These are phyloP conservation scores for Lepeophtheirus salmonis DNA, from an alignment of 1,140 invertebrate species.

Conservation along the genomic window DNA sequence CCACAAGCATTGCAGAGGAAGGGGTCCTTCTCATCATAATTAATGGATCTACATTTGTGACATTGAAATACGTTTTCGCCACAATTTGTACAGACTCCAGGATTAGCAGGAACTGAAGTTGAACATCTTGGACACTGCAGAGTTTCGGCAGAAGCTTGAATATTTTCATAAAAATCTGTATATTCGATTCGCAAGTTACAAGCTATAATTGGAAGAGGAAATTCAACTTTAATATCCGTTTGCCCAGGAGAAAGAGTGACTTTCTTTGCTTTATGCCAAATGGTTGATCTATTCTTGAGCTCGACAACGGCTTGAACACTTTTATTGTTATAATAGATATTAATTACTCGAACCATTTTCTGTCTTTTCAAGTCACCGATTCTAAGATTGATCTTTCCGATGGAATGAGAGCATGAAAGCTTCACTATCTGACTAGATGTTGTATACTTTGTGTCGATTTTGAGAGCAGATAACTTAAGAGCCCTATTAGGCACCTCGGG, in stretches of 20 bases:
- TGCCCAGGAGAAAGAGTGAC: conserved; percentile 70
- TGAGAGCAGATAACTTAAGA: conserved; percentile 80
- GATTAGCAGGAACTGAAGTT: conserved; percentile 84
- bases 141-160: conserved; percentile 57
- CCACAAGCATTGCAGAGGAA: conserved; percentile 96
- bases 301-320: conserved; percentile 43
- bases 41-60: conserved; percentile 52
- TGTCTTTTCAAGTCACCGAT: conserved; percentile 86
- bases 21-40: conserved; percentile 97
- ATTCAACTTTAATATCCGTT: conserved; percentile 86
- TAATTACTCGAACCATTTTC: conserved; percentile 90
- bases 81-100: conserved; percentile 90
- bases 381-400: conserved; percentile 76
- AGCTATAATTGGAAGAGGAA: conserved; percentile 84
- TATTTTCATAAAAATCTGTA: conserved; percentile 87
- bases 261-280: conserved; percentile 92
- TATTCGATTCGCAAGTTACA: conserved; percentile 99
- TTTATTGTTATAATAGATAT: conserved; percentile 91
- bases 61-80: conserved; percentile 92
- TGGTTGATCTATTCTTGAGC: conserved; percentile 77
- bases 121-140: conserved; percentile 88
- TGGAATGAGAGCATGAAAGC: conserved; percentile 77
- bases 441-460: conserved; percentile 91
- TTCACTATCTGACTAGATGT: conserved; percentile 95
- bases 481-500: conserved; percentile 78